Base-by-base conservation (phyloP, 2,888 invertebrate genomes). In the Pandemis heparana region DNA sequence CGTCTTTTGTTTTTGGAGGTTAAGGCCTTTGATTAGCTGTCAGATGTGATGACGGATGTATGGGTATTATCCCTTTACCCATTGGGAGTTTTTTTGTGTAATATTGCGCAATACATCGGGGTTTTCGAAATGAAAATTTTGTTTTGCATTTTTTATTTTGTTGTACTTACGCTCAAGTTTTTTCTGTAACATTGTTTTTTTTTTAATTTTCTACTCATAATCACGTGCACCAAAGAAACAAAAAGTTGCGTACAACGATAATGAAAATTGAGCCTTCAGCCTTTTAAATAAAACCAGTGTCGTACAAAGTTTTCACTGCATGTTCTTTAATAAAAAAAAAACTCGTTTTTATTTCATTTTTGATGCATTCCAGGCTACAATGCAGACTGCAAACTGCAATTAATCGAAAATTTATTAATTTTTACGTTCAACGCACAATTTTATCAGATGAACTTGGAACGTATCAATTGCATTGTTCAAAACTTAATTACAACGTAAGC, bases 381-480 rank as follows among this genome's bases (percentile, higher is more conserved):
- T 16, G 53, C 68, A 72, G 18, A 9, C 56, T 51, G 53, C 43
- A 56, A 10, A 9, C 56, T 51, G 53, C 43, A 56, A 10, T 7
- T 46, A 32, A 71, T 59, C 39, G 46, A 56, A 46, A 66, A 5
- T 43, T 43, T 32, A 68, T 69, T 46, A 63, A 69, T 64, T 69
- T 63, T 68, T 46, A 38, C 60, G 38, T 12, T 63, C 46, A 10
- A 56, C 56, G 23, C 56, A 23, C 18, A 53, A 48, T 32, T 38
- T 38, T 56, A 73, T 74, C 70, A 43, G 60, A 74, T 74, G 69
- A 65, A 70, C 74, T 74, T 74, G 74, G 51, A 51, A 70, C 69
- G 5, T 74, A 74, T 74, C 70, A 70, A 65, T 74, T 65, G 59
- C 70, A 74, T 74, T 74, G 74, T 74, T 74, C 70, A 51, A 73